Conservation (phyloP, 2,113 vertebrate genomes). For the Notiomystis cincta region DNA sequence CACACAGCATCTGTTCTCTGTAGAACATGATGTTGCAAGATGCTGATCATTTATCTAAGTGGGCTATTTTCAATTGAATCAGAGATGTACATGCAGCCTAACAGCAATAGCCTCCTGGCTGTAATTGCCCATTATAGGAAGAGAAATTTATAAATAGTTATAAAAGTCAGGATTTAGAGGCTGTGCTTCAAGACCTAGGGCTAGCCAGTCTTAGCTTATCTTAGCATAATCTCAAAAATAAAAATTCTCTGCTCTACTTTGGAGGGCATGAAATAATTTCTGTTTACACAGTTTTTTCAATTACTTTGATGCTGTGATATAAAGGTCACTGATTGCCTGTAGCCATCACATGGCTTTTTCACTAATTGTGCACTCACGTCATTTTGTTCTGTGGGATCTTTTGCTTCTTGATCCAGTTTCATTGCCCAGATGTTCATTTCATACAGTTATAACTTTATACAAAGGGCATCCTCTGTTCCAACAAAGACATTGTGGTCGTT, state of each 20-base stretch:
- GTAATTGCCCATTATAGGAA: background rate
- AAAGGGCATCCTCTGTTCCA: slow-evolving; percentile 48
- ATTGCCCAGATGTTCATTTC: slow-evolving; percentile 35
- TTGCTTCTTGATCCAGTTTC: slow-evolving; percentile 45
- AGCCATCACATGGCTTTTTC: slow-evolving; percentile 12
- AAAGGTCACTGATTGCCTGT: slow-evolving; percentile 39
- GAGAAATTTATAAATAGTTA: slow-evolving; percentile 17
- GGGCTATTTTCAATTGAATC: background rate
- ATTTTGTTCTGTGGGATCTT: slow-evolving; percentile 15
- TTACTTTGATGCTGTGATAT: slow-evolving; percentile 9
- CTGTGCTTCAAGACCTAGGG: slow-evolving; percentile 17
- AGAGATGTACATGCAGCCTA: background rate
- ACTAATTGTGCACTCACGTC: slow-evolving; percentile 1
- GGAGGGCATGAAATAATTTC: slow-evolving; percentile 1
- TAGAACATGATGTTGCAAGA: background rate
- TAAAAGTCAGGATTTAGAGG: slow-evolving; percentile 24
- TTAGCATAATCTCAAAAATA: slow-evolving; percentile 14
- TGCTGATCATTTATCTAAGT: background rate
- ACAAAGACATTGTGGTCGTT: background rate
- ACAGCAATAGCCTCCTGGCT: background rate
- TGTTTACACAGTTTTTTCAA: slow-evolving; percentile 31
- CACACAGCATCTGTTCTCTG: slow-evolving; percentile 11
- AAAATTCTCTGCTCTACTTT: slow-evolving; percentile 1
- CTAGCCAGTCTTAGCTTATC: background rate
- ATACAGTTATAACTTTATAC: background rate